Base-by-base conservation (phyloP, 2,888 invertebrate species). In the Thereva nobilitata region DNA sequence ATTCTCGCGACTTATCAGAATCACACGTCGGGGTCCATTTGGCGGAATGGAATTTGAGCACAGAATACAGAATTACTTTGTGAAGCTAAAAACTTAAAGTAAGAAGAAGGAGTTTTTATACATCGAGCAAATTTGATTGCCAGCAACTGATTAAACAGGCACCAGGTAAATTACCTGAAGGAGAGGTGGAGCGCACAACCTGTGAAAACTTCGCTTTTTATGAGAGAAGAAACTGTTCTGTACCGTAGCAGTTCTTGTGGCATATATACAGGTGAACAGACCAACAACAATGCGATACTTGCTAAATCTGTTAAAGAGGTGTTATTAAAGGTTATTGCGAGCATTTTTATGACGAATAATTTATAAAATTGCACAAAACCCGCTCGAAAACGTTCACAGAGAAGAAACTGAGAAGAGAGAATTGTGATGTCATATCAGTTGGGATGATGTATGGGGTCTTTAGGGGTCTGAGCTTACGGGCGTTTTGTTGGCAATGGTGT, bases 261-360 rank as follows among this genome's bases (percentile, higher is more conserved):
- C 57, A 68, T 64, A 68, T 64, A 54, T 66, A 57, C 49, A 59
- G 53, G 50, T 49, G 38, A 34, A 9, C 53, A 59, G 38, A 47
- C 57, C 57, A 12, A n/a, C 50, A 12, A 37, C 44, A 45, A 44
- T 44, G 47, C 61, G 57, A 52, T 12, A 63, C 40, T 38, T 41
- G 68, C 40, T 53, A 54, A 61, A 68, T 69, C 69, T 56, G 64
- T 57, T 69, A 67, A 69, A 64, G 64, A 69, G 67, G 69, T 67
- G 67, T 67, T 69, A 69, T 69, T 69, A 69, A 67, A 67, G 67
- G 69, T 64, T 69, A 69, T 69, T 69, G 64, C 55, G 55, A 47
- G 38, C 50, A 63, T 63, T 66, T 63, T 68, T 63, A 56, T 49
- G 38, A 53, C 38, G 63, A 66, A 66, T 63, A 61, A 67, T 67